Base-by-base conservation (phyloP, 2,113 vertebrate species). In the Emberiza fucata region DNA sequence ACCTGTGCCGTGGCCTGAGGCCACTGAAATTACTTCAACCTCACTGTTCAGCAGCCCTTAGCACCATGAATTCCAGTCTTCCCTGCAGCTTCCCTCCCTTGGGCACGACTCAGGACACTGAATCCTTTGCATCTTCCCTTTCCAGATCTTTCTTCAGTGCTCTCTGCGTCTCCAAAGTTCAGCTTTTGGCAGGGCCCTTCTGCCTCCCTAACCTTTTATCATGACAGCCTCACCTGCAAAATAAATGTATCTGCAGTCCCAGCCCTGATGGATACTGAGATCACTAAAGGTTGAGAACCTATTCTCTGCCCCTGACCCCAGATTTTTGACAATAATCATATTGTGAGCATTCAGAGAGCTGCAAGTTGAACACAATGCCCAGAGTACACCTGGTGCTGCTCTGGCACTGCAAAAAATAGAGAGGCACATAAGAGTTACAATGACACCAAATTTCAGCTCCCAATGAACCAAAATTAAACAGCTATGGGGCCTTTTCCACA, bases 301-400 rank as follows among this genome's bases (percentile, higher is more conserved):
- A 2, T 3, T 45, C 21, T 42, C 83, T 68, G 53, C 11, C 11
- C 21, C 47, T 3, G 4, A 4, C 8, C 8, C n/a, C 3, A 2
- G 20, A 37, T 53, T 54, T 57, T 25, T 33, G 35, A 2, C 14
- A 20, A 11, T 37, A 6, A 25, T 2, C 8, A 24, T 3, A 17
- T 14, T 1, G 0, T 5, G 22, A 56, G 8, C 0, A 0, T 21
- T 40, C 8, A 14, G 61, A 75, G 33, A 66, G 25, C 29, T 31
- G n/a, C n/a, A 29, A 5, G 15, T 5, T 15, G 37, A 57, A n/a
- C 7, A 1, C 0, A 0, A 12, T 2, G 8, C 18, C 24, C 15
- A 2, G 21, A 31, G 40, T 2, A 48, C 28, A 29, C 25, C 40
- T 15, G 5, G 6, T 8, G 23, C 68, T 8, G 63, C 17, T 54